Evolutionary conservation across 2,888 invertebrate species (phyloP).

Genomic region (Galerucella pusilla): DNA sequence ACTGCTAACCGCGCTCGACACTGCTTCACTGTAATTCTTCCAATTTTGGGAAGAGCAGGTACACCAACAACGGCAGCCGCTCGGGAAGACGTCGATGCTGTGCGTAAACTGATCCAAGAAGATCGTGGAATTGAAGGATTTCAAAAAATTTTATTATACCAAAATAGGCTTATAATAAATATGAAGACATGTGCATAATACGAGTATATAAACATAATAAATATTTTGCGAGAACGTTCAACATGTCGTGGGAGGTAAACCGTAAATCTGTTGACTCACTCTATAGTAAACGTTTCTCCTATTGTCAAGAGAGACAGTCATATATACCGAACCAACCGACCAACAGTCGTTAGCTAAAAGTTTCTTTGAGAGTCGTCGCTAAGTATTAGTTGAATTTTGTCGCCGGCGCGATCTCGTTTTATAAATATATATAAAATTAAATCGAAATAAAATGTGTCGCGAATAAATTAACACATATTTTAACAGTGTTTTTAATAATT

Average conservation of each 20-base stretch:
- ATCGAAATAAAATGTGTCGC: constrained; percentile 12
- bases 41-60: too few relatives aligned
- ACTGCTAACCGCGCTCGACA: too few relatives aligned
- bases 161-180: not conserved
- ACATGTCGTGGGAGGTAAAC: constrained; percentile 31
- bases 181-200: constrained; percentile 6
- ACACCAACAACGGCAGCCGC: too few relatives aligned
- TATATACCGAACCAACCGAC: constrained; percentile 1
- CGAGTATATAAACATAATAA: constrained; percentile 19
- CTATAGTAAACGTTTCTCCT: constrained; percentile 29
- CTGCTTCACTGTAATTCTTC: too few relatives aligned
- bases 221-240: constrained; percentile 21
- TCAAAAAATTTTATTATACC: not conserved
- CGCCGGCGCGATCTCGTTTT: constrained; percentile 12
- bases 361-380: constrained; percentile 6
- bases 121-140: too few relatives aligned
- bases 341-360: constrained; percentile 23
- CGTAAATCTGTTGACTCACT: constrained; percentile 35
- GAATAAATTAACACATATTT: not conserved
- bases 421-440: constrained; percentile 11
- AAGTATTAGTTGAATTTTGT: constrained; percentile 27
- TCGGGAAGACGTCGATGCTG: too few relatives aligned
- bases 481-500: not conserved
- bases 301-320: constrained; percentile 27
- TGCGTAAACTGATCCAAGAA: too few relatives aligned